These are phyloP conservation scores for Pelecanoides urinatrix DNA, from an alignment of 2,113 vertebrate species.

Conservation along the genomic window DNA sequence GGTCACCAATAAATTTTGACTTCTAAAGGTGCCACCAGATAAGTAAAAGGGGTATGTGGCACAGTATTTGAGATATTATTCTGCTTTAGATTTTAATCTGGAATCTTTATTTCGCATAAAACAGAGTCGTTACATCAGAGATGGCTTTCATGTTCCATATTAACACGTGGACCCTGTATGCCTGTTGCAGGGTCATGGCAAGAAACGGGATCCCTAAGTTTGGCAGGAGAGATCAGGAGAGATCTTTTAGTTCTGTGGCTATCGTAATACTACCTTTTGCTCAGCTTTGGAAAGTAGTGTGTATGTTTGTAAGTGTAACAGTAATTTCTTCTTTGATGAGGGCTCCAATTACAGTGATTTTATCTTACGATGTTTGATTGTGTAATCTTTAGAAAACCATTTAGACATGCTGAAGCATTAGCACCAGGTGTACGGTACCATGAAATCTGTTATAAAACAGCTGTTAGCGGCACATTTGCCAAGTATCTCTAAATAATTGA, in stretches of 20 bases:
- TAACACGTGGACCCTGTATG: background rate
- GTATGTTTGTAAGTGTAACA: background rate
- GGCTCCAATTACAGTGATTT: constrained; percentile 34
- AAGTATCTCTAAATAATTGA: constrained; percentile 44
- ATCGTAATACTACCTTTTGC: background rate
- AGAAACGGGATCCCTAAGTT: background rate
- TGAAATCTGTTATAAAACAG: constrained; percentile 58
- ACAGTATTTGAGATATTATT: background rate
- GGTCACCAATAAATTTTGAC: background rate
- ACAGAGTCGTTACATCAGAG: background rate
- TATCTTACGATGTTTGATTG: constrained; percentile 22
- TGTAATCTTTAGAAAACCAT: constrained; percentile 59
- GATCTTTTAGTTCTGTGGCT: background rate
- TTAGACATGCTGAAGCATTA: constrained; percentile 54
- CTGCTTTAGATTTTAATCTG: background rate
- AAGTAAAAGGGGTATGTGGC: background rate
- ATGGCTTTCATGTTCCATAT: background rate
- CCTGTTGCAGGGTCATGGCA: background rate
- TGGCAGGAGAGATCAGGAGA: background rate
- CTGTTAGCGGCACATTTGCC: background rate
- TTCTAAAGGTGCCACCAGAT: background rate
- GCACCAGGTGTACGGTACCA: constrained; percentile 37
- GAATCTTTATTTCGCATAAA: background rate
- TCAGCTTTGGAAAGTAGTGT: background rate
- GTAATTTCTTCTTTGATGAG: constrained; percentile 48